phyloP scores from a whole-genome alignment of 2,113 vertebrate genomes.

The Chiloscyllium plagiosum region DNA sequence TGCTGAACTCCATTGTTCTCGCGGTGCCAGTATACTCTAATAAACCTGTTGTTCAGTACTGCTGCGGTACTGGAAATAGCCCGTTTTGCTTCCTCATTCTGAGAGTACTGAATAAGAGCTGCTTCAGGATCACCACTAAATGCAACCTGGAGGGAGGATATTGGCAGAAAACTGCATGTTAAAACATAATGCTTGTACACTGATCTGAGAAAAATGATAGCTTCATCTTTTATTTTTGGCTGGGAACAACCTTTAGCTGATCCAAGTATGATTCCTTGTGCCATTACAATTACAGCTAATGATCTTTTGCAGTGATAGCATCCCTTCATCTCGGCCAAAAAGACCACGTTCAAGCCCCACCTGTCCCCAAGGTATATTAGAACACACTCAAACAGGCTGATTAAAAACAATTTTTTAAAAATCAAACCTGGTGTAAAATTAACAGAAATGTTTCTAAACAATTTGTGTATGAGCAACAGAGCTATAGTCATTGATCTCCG shows the following conservation, averaged over 20 bases:
- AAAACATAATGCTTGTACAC: not conserved
- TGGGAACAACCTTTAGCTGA: not conserved
- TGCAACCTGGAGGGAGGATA: slow-evolving; percentile 65
- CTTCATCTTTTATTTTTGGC: not conserved
- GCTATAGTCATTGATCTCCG: not conserved
- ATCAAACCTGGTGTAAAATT: too few relatives aligned
- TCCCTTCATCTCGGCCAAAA: too few relatives aligned
- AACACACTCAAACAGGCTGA: too few relatives aligned
- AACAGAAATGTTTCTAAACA: not conserved
- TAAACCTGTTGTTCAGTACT: slow-evolving; percentile 91
- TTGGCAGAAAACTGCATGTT: not conserved
- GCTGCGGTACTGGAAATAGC: slow-evolving; percentile 90
- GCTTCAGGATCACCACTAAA: slow-evolving; percentile 88
- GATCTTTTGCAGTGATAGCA: too few relatives aligned
- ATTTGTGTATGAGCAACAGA: not conserved
- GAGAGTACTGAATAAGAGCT: slow-evolving; percentile 86
- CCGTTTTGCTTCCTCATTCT: slow-evolving; percentile 81
- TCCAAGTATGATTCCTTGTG: not conserved
- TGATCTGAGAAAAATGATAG: not conserved
- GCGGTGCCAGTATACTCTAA: slow-evolving; percentile 87
- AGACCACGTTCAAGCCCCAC: too few relatives aligned
- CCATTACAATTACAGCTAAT: not conserved
- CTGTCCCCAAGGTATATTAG: too few relatives aligned
- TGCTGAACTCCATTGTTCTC: slow-evolving; percentile 60
- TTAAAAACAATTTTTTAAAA: too few relatives aligned